Evolutionary conservation across 2,113 vertebrate genomes (phyloP), one percentile per base, ranked within the genome.

Genomic region (Crotalus helleri): DNA sequence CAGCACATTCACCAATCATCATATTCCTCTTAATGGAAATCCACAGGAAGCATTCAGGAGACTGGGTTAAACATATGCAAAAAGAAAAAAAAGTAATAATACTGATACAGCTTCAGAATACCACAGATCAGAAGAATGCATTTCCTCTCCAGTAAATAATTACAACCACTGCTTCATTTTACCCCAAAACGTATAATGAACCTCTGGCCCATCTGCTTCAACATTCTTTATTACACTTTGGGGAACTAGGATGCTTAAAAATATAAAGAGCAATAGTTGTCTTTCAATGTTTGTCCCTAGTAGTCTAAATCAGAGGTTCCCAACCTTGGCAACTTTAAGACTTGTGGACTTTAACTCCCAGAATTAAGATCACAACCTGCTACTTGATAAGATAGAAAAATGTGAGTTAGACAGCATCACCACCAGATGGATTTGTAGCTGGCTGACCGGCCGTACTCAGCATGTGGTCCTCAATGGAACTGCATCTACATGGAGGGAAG

Each of bases 1-100:
- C 39, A 85, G 7, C 33, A n/a, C 69, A 10, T 21, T 88, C 90
- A 11, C 24, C 89, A 58, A 12, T 33, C 93, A 92, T 69, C 90
- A 0, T 13, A 0, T 0, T 44, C 29, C 26, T 92, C 5, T 46
- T 57, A 8, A 26, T 85, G 1, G 54, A 74, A 49, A 59, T 2
- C 92, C 0, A 90, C 91, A 13, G 81, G 29, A 26, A 58, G 58
- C 3, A 3, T 15, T 93, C 88, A 59, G 81, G 1, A 2, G 49
- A 3, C 4, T 26, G 39, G 0, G 0, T 74, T 12, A 17, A 81
- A 39, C 7, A 29, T 10, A 11, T 51, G 11, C 44, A 39, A 23
- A 90, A 58, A 29, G 49, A 9, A 23, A n/a, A 21, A 89, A 58
- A 29, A 13, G 21, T 69, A 39, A n/a, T 89, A 49, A 39, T 26